Percentiles rank a stretch among this genome's conserved stretches.
phyloP scores from a whole-genome alignment of 2,888 invertebrate species.

The Lampropteryx suffumata region DNA sequence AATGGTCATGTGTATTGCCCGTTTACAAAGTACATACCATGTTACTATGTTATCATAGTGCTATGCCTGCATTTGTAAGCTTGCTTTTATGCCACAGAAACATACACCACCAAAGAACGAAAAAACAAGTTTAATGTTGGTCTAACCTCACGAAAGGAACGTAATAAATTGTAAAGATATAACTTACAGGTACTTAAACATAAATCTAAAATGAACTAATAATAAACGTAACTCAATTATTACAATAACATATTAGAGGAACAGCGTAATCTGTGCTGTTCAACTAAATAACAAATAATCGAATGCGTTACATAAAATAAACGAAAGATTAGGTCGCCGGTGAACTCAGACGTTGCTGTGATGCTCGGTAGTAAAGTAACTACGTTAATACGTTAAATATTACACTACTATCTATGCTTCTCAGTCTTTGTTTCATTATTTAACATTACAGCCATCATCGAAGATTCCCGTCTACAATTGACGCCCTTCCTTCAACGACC shows the following conservation, averaged over 20 bases:
- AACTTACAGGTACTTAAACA: conserved; percentile 12
- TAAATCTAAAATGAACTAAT: conserved; percentile 29
- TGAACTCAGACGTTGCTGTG: conserved; percentile 59
- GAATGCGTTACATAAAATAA: conserved; percentile 32
- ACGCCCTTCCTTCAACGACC: conserved; percentile 58
- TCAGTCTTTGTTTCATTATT: conserved; percentile 81
- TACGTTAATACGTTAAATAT: conserved; percentile 74
- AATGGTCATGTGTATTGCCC: neutral
- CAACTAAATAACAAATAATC: conserved; percentile 37
- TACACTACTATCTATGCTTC: conserved; percentile 74
- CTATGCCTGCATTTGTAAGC: neutral
- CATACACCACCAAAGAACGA: neutral
- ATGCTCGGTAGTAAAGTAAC: conserved; percentile 63
- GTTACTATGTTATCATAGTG: neutral
- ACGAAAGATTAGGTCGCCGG: conserved; percentile 32
- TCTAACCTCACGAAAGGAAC: conserved; percentile 33
- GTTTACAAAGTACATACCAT: neutral
- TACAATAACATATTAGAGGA: conserved; percentile 23
- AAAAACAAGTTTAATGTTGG: neutral
- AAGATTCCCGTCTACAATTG: conserved; percentile 53
- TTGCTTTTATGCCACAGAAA: neutral
- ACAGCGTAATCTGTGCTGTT: conserved; percentile 16
- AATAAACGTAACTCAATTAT: conserved; percentile 21
- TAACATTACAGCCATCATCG: conserved; percentile 67
- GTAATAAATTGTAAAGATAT: conserved; percentile 21